Percentiles rank a stretch among this genome's conserved stretches.
Conservation (phyloP, 2,113 vertebrate genomes). For the Tauraco erythrolophus region DNA sequence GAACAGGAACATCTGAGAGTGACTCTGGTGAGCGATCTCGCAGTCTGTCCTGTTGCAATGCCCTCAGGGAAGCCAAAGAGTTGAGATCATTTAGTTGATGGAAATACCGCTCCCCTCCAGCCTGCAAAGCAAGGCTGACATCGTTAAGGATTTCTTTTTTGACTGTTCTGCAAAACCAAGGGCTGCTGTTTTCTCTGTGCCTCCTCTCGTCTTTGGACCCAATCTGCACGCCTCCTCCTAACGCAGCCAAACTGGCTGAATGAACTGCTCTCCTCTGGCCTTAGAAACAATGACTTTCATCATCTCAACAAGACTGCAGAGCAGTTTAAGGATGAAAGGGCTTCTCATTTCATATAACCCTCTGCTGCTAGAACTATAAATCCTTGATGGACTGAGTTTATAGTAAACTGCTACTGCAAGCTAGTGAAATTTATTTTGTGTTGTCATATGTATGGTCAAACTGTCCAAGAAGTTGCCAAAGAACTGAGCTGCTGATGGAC, state of each 20-base stretch:
- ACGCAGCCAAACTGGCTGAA: background rate
- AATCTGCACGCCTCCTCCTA: background rate
- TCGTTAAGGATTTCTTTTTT: slow-evolving; percentile 23
- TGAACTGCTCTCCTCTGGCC: slow-evolving; percentile 40
- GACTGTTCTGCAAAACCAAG: slow-evolving; percentile 7
- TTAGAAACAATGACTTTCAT: slow-evolving; percentile 29
- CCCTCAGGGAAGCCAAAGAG: slow-evolving; percentile 30
- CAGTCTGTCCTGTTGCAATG: background rate
- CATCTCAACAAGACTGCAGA: slow-evolving; percentile 12
- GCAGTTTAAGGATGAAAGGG: slow-evolving; percentile 54
- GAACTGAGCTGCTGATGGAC: slow-evolving; percentile 31
- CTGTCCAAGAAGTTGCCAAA: slow-evolving; percentile 16
- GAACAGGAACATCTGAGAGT: background rate
- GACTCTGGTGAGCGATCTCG: background rate
- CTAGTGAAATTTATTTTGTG: slow-evolving; percentile 32
- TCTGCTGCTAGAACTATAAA: slow-evolving; percentile 54
- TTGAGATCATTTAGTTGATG: slow-evolving; percentile 18
- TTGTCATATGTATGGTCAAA: slow-evolving; percentile 16
- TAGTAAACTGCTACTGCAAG: slow-evolving; percentile 47
- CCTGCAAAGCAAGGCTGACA: background rate
- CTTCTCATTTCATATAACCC: slow-evolving; percentile 47
- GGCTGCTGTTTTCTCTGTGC: background rate
- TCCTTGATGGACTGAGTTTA: slow-evolving; percentile 33
- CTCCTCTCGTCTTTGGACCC: slow-evolving; percentile 5
- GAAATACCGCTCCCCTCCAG: slow-evolving; percentile 45